phyloP scores from a whole-genome alignment of 1,140 invertebrate species.

The Aphis gossypii region DNA sequence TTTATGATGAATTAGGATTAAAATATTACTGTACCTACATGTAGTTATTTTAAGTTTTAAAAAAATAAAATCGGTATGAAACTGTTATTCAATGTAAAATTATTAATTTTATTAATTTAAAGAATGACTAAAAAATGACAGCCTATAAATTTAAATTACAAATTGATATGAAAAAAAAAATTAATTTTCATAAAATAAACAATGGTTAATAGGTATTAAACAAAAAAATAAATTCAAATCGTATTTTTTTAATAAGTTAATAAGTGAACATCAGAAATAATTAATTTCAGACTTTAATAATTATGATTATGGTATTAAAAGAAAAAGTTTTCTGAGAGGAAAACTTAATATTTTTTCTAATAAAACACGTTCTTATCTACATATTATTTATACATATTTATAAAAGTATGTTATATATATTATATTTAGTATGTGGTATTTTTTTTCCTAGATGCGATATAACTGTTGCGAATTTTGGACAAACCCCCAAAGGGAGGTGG shows the following conservation, averaged over 20 bases:
- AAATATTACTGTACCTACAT: not conserved
- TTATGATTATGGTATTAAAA: not conserved
- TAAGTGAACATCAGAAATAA: not conserved
- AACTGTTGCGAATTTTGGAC: slow-evolving; percentile 17
- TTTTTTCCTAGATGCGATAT: not conserved
- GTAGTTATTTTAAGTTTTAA: not conserved
- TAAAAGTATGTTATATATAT: not conserved
- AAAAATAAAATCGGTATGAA: not conserved
- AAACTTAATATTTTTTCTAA: not conserved
- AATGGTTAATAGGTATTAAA: too few relatives aligned
- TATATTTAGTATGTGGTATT: not conserved
- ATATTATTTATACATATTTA: not conserved
- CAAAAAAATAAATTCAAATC: too few relatives aligned
- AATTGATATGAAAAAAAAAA: not conserved
- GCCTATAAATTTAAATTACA: not conserved
- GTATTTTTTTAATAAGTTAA: not conserved
- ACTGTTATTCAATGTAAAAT: not conserved
- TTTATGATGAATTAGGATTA: not conserved
- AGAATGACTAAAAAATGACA: not conserved
- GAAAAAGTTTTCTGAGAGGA: not conserved
- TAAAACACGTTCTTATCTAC: not conserved
- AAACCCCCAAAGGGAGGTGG: slow-evolving; percentile 20
- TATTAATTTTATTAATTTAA: not conserved
- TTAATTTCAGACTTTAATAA: not conserved
- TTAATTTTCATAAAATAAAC: too few relatives aligned